Conservation (phyloP, 2,888 invertebrate species). For the Phlogophora meticulosa region DNA sequence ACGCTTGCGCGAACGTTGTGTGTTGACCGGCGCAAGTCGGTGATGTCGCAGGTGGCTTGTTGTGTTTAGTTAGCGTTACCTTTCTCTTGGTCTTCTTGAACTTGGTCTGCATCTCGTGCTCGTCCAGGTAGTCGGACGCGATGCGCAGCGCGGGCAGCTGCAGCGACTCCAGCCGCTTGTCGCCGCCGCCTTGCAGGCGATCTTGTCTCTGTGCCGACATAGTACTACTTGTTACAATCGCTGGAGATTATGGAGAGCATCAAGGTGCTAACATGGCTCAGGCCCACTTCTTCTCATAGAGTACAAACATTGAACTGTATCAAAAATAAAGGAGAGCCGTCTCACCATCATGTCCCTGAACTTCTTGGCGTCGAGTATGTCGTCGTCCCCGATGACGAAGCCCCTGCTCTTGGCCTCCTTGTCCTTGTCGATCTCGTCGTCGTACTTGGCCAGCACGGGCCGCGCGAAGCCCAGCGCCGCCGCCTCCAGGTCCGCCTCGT, state of each 20-base stretch:
- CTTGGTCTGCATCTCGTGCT: slow-evolving; percentile 95
- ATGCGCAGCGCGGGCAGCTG: slow-evolving; percentile 92
- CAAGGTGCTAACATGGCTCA: too few relatives aligned
- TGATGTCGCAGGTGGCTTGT: too few relatives aligned
- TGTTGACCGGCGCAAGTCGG: too few relatives aligned
- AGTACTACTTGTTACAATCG: neutral
- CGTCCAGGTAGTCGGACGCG: slow-evolving; percentile 97
- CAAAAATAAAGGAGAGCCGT: neutral
- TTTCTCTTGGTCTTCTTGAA: slow-evolving; percentile 97
- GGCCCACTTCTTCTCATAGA: too few relatives aligned
- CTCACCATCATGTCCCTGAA: slow-evolving; percentile 85
- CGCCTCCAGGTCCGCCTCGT: slow-evolving; percentile 94
- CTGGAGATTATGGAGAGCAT: neutral
- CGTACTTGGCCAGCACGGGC: slow-evolving; percentile 97
- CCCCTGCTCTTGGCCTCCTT: slow-evolving; percentile 91
- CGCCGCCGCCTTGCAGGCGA: slow-evolving; percentile 76
- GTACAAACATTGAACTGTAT: too few relatives aligned
- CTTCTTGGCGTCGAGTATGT: slow-evolving; percentile 90
- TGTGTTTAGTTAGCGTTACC: slow-evolving; percentile 75
- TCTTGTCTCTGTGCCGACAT: slow-evolving; percentile 73
- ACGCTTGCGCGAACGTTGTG: too few relatives aligned
- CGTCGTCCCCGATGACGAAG: slow-evolving; percentile 95
- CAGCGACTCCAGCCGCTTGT: slow-evolving; percentile 94
- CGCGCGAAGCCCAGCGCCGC: slow-evolving; percentile 92
- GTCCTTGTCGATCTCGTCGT: slow-evolving; percentile 95